Conservation (phyloP, 2,797 vertebrate genomes). For the Microctenopoma stevenorrisi region DNA sequence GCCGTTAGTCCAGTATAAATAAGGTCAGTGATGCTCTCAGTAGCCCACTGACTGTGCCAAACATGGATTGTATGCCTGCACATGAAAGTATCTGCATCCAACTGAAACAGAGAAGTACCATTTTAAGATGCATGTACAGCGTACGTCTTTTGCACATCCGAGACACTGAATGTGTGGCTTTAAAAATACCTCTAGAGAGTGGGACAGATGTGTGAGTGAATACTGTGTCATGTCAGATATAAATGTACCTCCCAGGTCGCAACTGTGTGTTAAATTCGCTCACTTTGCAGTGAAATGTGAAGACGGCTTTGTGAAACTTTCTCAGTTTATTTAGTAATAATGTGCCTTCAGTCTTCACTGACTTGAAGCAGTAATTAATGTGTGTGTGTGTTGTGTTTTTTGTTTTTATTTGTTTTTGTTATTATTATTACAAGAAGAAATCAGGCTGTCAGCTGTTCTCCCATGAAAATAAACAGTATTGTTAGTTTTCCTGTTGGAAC, state of each 20-base stretch:
- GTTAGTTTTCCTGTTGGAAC: neutral
- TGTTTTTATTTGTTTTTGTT: no score
- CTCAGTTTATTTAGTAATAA: conserved; percentile 42
- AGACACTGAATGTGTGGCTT: conserved; percentile 65
- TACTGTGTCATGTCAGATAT: conserved; percentile 37
- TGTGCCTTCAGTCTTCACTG: conserved; percentile 67
- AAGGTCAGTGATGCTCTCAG: conserved; percentile 19
- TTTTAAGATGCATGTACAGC: conserved; percentile 47
- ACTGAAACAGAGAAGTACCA: conserved; percentile 34
- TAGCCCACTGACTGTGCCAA: conserved; percentile 44
- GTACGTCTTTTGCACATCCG: conserved; percentile 50
- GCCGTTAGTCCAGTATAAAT: conserved; percentile 37
- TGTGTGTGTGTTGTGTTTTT: no score
- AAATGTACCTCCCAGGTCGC: conserved; percentile 35
- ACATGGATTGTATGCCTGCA: conserved; percentile 37
- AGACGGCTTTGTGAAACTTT: conserved; percentile 34
- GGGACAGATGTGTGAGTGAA: conserved; percentile 25
- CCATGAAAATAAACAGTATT: neutral
- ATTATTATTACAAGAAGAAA: neutral
- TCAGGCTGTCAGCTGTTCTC: conserved; percentile 12
- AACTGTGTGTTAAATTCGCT: conserved; percentile 14
- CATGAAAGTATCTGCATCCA: conserved; percentile 50
- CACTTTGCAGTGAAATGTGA: conserved; percentile 31
- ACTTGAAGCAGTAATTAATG: conserved; percentile 67
- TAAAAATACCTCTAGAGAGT: conserved; percentile 66